phyloP scores from a whole-genome alignment of 1,140 invertebrate genomes.

The Oryctes rhinoceros region DNA sequence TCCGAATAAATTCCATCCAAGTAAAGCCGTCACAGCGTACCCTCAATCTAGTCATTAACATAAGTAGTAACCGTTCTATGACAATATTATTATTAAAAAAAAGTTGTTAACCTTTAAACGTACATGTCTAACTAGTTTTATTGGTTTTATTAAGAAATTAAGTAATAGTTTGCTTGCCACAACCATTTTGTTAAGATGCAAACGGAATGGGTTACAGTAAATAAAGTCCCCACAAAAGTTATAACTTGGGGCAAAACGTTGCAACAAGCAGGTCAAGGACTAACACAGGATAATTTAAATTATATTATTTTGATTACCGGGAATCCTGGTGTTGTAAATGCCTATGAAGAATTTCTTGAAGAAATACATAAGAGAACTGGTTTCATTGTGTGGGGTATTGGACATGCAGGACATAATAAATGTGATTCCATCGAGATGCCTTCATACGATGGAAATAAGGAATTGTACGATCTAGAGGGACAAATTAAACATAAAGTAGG shows the following conservation, averaged over 20 bases:
- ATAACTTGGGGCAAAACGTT: slow-evolving; percentile 73
- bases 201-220: slow-evolving; percentile 67
- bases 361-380: slow-evolving; percentile 66
- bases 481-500: slow-evolving; percentile 82
- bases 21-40: no score
- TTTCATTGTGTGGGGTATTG: slow-evolving; percentile 73
- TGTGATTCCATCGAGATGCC: slow-evolving; percentile 58
- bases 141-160: no score
- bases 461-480: slow-evolving; percentile 73
- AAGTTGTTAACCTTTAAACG: no score
- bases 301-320: slow-evolving; percentile 55
- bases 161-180: no score
- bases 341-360: slow-evolving; percentile 76
- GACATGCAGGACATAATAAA: slow-evolving; percentile 74
- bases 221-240: slow-evolving; percentile 72
- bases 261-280: slow-evolving; percentile 62
- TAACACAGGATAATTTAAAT: slow-evolving; percentile 38
- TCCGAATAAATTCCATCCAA: no score
- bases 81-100: no score
- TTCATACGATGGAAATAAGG: slow-evolving; percentile 62
- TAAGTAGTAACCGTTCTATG: no score
- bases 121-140: no score
- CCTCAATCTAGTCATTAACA: no score
- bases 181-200: slow-evolving; percentile 49
- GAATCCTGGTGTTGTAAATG: slow-evolving; percentile 74